Evolutionary conservation across 2,797 vertebrate species (phyloP).

Genomic region (Periophthalmus magnuspinnatus): DNA sequence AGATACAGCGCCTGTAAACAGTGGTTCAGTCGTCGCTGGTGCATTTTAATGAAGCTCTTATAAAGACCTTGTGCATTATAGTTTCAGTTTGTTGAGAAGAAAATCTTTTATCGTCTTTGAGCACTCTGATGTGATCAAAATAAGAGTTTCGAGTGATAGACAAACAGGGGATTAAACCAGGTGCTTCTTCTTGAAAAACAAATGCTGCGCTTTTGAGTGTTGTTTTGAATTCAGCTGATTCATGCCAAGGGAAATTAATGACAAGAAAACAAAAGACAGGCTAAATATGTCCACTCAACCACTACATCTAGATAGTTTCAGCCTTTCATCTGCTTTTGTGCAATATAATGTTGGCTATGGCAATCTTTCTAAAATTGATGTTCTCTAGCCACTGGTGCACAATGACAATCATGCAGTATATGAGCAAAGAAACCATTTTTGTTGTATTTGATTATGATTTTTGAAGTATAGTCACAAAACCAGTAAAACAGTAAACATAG

Average conservation of each 20-base stretch:
- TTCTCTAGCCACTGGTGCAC: neutral
- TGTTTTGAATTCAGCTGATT: constrained; percentile 35
- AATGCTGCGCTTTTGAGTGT: constrained; percentile 28
- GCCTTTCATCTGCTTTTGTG: neutral
- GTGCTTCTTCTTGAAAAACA: constrained; percentile 35
- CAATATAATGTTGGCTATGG: neutral
- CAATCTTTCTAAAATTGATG: neutral
- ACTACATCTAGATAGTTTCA: neutral
- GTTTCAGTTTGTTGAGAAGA: constrained; percentile 50
- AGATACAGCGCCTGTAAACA: neutral
- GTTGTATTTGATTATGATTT: neutral
- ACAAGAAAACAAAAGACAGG: constrained; percentile 18
- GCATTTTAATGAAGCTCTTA: constrained; percentile 42
- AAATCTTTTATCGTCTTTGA: constrained; percentile 44
- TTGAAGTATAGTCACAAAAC: neutral
- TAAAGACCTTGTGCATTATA: constrained; percentile 37
- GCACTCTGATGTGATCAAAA: constrained; percentile 43
- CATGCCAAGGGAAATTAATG: constrained; percentile 20
- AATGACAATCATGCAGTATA: neutral
- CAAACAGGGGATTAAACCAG: constrained; percentile 65
- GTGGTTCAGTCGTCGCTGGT: constrained; percentile 2
- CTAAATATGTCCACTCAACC: constrained; percentile 2
- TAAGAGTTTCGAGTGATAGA: constrained; percentile 40
- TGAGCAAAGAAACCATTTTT: neutral
- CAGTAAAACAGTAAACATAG: neutral